Evolutionary conservation across 2,888 invertebrate species (phyloP).

Genomic region (Ecliptopera silaceata): DNA sequence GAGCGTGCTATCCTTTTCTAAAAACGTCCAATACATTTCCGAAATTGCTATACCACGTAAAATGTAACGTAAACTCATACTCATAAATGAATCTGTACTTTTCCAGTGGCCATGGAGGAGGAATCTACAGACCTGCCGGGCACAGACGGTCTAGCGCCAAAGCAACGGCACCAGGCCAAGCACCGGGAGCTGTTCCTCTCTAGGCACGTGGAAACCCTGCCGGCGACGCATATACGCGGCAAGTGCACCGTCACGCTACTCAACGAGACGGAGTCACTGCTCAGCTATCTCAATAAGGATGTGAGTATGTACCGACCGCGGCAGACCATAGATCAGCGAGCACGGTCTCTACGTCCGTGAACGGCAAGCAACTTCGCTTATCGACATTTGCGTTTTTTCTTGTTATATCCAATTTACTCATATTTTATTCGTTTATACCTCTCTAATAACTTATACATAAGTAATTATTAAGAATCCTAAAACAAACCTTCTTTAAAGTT

Average conservation of each 20-base stretch:
- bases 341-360: background rate
- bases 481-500: background rate
- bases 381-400: background rate
- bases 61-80: background rate
- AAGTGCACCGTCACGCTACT: conserved; percentile 99
- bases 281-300: conserved; percentile 98
- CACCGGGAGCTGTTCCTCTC: conserved; percentile 99
- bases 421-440: too few species aligned
- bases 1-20: too few species aligned
- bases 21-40: too few species aligned
- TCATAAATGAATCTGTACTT: background rate
- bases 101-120: conserved; percentile 87
- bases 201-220: conserved; percentile 98
- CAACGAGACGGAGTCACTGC: conserved; percentile 98
- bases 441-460: too few species aligned
- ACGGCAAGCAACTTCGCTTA: background rate
- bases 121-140: conserved; percentile 84
- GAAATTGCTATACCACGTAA: background rate
- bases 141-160: conserved; percentile 87
- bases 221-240: conserved; percentile 99
- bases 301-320: conserved; percentile 84
- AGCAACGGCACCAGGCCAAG: conserved; percentile 97
- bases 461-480: background rate
- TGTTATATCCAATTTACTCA: background rate
- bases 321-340: conserved; percentile 20